Percentiles rank a stretch among this genome's conserved stretches.
Evolutionary conservation across 2,113 vertebrate species (phyloP).

Genomic region (Melanotaenia duboulayi): DNA sequence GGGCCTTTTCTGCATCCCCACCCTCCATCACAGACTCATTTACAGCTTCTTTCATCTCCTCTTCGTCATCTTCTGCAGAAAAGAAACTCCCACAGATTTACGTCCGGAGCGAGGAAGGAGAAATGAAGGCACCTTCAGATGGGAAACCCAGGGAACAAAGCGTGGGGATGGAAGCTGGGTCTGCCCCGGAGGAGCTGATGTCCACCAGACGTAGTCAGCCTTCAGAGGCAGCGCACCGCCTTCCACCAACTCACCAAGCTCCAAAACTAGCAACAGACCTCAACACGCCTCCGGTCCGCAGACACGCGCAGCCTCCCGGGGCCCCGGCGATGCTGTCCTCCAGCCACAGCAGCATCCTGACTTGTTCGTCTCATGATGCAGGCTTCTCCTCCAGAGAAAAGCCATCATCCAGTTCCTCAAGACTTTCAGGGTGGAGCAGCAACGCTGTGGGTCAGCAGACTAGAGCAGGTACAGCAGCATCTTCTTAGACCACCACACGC

Average conservation of each 20-base stretch:
- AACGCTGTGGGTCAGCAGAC: conserved; percentile 48
- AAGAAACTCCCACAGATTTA: conserved; percentile 64
- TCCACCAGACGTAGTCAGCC: conserved; percentile 38
- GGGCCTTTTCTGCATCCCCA: conserved; percentile 39
- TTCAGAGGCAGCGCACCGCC: not conserved
- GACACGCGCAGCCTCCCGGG: not conserved
- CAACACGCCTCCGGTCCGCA: not conserved
- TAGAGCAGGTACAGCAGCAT: conserved; percentile 27
- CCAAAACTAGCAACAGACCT: not conserved
- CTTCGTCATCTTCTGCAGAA: conserved; percentile 8
- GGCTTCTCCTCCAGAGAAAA: conserved; percentile 19
- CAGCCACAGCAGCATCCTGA: conserved; percentile 35
- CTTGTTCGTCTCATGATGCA: not conserved
- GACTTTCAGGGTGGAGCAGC: conserved; percentile 28
- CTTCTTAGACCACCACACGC: too few species aligned
- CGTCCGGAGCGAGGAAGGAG: conserved; percentile 66
- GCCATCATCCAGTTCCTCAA: not conserved
- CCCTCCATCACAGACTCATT: conserved; percentile 32
- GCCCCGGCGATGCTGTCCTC: not conserved
- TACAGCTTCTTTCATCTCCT: not conserved
- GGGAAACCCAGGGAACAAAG: not conserved
- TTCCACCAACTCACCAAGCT: fast-evolving
- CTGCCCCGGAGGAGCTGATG: fast-evolving
- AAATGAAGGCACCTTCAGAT: not conserved
- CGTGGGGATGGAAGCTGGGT: not conserved